A percentile compares a stretch with the other conserved stretches of the same genome.
These are phyloP conservation scores for Centropus unirufus DNA, from an alignment of 2,113 vertebrate genomes.

Conservation along the genomic window DNA sequence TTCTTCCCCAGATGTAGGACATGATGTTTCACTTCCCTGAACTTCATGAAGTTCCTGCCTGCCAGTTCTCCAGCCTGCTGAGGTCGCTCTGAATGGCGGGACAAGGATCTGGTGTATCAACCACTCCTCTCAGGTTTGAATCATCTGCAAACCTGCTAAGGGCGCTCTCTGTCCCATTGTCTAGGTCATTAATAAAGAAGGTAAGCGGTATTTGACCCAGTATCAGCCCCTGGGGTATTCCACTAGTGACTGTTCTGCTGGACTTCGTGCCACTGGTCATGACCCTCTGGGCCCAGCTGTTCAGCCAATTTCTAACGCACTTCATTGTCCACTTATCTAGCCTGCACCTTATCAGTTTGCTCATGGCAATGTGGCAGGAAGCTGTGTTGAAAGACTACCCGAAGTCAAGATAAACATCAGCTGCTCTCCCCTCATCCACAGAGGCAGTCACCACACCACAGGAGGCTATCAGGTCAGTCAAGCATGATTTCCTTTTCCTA, in stretches of 20 bases:
- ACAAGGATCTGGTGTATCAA: background rate
- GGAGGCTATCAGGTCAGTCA: background rate
- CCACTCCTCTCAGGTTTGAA: background rate
- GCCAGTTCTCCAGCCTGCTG: background rate
- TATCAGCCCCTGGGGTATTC: background rate
- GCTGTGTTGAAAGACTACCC: background rate
- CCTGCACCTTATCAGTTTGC: background rate
- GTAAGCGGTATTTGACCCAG: background rate
- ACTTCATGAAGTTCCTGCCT: background rate
- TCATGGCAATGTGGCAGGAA: background rate
- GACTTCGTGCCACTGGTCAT: background rate
- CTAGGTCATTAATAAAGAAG: background rate
- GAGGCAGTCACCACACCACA: background rate
- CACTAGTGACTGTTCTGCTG: background rate
- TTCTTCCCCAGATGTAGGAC: background rate
- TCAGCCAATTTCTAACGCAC: background rate
- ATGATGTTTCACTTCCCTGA: background rate
- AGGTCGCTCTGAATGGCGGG: background rate
- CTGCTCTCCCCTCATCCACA: background rate
- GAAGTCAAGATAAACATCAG: background rate
- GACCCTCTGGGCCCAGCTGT: background rate
- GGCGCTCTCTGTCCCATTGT: background rate
- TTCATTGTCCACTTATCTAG: background rate
- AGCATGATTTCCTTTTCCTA: background rate
- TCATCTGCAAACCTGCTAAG: background rate